phyloP scores from a whole-genome alignment of 2,113 vertebrate genomes.

The Atractosteus spatula region DNA sequence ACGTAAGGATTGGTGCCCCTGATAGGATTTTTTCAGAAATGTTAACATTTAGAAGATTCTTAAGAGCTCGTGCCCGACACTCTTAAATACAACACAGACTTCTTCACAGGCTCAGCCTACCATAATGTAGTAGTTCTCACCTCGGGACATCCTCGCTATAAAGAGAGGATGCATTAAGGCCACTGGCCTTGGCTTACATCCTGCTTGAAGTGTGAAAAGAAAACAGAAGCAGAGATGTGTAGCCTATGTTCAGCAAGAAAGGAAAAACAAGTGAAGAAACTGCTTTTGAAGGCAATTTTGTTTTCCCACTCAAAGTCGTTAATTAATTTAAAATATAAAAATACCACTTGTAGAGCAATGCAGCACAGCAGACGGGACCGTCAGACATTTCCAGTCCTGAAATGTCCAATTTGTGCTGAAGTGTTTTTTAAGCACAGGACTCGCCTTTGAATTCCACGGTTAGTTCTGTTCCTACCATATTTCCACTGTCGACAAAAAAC shows the following conservation, averaged over 20 bases:
- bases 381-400: background rate
- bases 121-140: too few species aligned
- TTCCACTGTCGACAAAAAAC: too few species aligned
- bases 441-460: too few species aligned
- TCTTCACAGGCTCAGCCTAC: too few species aligned
- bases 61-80: too few species aligned
- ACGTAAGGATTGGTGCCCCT: too few species aligned
- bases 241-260: slow-evolving; percentile 1
- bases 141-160: too few species aligned
- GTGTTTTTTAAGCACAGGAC: too few species aligned
- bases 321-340: slow-evolving; percentile 7
- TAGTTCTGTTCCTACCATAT: too few species aligned
- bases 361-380: background rate
- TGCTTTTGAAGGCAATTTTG: slow-evolving; percentile 22
- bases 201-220: slow-evolving; percentile 12
- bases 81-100: too few species aligned
- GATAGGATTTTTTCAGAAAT: too few species aligned
- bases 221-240: background rate
- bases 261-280: background rate
- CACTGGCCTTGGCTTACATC: background rate
- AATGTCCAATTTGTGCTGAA: background rate
- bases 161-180: background rate
- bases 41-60: too few species aligned
- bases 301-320: slow-evolving; percentile 19
- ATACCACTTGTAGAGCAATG: background rate